These are phyloP conservation scores for Ephialtes manifestator DNA, from an alignment of 2,888 invertebrate genomes.

Conservation along the genomic window DNA sequence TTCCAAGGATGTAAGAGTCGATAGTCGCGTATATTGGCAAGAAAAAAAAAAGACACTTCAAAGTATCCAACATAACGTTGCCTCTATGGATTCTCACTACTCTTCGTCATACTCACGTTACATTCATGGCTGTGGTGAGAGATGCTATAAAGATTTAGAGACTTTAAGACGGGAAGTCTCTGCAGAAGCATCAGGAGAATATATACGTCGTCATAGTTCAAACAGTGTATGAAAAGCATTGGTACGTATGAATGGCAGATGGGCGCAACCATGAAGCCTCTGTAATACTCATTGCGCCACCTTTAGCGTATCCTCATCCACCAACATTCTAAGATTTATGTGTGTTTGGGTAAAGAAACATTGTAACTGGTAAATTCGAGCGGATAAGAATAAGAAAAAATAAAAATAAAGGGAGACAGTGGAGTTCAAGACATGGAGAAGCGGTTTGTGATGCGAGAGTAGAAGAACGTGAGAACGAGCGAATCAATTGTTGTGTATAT, in stretches of 20 bases:
- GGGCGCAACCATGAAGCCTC: slow-evolving; percentile 12
- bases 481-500: slow-evolving; percentile 36
- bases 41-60: not conserved
- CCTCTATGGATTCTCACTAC: slow-evolving; percentile 1
- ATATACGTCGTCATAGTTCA: slow-evolving; percentile 42
- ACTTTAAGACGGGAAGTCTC: slow-evolving; percentile 35
- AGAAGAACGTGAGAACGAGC: slow-evolving; percentile 44
- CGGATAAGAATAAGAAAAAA: slow-evolving; percentile 16
- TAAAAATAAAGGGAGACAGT: slow-evolving; percentile 11
- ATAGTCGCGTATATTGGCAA: slow-evolving; percentile 8
- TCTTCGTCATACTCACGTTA: slow-evolving; percentile 18
- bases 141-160: slow-evolving; percentile 52
- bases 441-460: not conserved
- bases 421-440: not conserved
- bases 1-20: slow-evolving; percentile 14
- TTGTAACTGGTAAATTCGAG: slow-evolving; percentile 31
- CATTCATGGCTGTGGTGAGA: slow-evolving; percentile 19
- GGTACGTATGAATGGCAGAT: slow-evolving; percentile 43
- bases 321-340: slow-evolving; percentile 49
- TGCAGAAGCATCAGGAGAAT: slow-evolving; percentile 17
- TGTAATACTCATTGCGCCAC: slow-evolving; percentile 26
- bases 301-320: slow-evolving; percentile 16
- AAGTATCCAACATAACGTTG: slow-evolving; percentile 18
- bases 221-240: slow-evolving; percentile 40
- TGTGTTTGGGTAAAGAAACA: slow-evolving; percentile 35